phyloP scores from a whole-genome alignment of 2,113 vertebrate genomes.

The Anarrhichthys ocellatus region DNA sequence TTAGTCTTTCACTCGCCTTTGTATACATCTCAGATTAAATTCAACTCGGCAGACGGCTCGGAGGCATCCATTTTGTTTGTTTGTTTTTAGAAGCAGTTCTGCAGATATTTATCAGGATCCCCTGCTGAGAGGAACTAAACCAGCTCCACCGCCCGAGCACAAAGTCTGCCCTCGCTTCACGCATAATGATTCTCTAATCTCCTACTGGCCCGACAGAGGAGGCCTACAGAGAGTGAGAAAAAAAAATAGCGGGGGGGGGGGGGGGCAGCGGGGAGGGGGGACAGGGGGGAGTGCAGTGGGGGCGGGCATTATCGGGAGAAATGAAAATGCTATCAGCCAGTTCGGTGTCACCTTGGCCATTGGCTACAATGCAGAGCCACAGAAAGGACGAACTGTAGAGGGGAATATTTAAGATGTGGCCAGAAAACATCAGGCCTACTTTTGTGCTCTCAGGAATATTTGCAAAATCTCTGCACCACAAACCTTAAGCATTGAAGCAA shows the following conservation, averaged over 20 bases:
- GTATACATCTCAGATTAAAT: conserved; percentile 29
- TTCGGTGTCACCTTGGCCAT: conserved; percentile 3
- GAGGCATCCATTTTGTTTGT: conserved; percentile 48
- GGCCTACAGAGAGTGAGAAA: conserved; percentile 24
- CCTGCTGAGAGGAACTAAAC: conserved; percentile 50
- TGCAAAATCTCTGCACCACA: no score
- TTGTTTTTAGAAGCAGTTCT: conserved; percentile 48
- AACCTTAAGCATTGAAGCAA: background rate
- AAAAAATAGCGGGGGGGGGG: no score
- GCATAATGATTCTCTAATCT: conserved; percentile 57
- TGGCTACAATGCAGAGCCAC: background rate
- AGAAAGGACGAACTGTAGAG: background rate
- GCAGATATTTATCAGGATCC: conserved; percentile 49
- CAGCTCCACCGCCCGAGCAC: conserved; percentile 15
- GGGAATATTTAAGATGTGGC: background rate
- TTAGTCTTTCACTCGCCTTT: background rate
- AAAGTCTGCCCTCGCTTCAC: conserved; percentile 36
- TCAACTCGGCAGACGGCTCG: conserved; percentile 1
- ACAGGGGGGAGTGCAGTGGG: background rate
- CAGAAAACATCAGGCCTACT: background rate
- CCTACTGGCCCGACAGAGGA: conserved; percentile 27
- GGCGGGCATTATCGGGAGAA: background rate
- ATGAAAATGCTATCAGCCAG: conserved; percentile 4
- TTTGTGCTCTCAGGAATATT: background rate
- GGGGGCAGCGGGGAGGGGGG: background rate